Evolutionary conservation across 2,113 vertebrate species (phyloP).

Genomic region (Illadopsis cleaveri): DNA sequence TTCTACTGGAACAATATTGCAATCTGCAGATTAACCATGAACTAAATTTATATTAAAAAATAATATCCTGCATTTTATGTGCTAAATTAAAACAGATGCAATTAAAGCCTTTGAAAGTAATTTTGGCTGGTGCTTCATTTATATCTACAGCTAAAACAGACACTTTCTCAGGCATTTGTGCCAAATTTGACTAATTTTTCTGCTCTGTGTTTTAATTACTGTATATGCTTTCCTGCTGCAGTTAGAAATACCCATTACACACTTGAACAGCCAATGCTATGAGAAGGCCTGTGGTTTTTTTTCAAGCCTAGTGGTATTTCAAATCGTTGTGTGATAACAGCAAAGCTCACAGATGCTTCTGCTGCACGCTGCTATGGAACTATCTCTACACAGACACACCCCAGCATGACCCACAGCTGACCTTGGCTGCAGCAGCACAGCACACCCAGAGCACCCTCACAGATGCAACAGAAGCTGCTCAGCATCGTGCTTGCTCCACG

Average conservation of each 20-base stretch:
- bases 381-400: background rate
- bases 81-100: slow-evolving; percentile 72
- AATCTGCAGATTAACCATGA: slow-evolving; percentile 56
- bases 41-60: slow-evolving; percentile 70
- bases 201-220: slow-evolving; percentile 67
- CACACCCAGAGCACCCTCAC: background rate
- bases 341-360: background rate
- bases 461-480: background rate
- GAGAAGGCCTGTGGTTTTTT: background rate
- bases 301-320: slow-evolving; percentile 7
- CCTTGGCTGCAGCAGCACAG: background rate
- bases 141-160: slow-evolving; percentile 55
- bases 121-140: slow-evolving; percentile 66
- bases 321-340: background rate
- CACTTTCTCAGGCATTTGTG: slow-evolving; percentile 52
- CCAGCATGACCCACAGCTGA: background rate
- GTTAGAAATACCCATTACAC: slow-evolving; percentile 59
- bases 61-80: slow-evolving; percentile 17
- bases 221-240: slow-evolving; percentile 40
- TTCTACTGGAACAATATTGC: slow-evolving; percentile 47
- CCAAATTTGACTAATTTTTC: slow-evolving; percentile 55
- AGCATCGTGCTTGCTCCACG: rapidly evolving
- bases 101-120: slow-evolving; percentile 67
- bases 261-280: background rate
- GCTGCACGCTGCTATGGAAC: background rate